phyloP scores from a whole-genome alignment of 2,888 invertebrate genomes.

The Bellardia bayeri region DNA sequence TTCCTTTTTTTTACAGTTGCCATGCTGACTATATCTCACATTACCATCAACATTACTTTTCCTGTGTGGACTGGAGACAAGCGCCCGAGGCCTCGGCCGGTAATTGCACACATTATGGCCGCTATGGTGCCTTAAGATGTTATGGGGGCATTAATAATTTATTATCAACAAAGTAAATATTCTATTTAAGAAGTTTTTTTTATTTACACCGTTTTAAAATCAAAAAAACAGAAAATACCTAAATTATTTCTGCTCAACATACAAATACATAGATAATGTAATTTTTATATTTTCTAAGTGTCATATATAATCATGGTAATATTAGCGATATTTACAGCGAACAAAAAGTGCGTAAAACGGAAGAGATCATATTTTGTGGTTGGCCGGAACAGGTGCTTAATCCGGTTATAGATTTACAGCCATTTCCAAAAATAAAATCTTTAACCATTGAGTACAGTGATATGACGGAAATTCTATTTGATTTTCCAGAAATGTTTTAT shows the following conservation, averaged over 20 bases:
- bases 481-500: slow-evolving; percentile 81
- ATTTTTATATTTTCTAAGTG: background rate
- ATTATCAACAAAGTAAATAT: slow-evolving; percentile 76
- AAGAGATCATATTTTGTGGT: slow-evolving; percentile 81
- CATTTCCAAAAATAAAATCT: slow-evolving; percentile 80
- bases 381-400: slow-evolving; percentile 81
- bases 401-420: slow-evolving; percentile 78
- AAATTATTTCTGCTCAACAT: background rate
- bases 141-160: slow-evolving; percentile 82
- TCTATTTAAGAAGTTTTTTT: background rate
- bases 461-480: slow-evolving; percentile 79
- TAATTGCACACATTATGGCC: slow-evolving; percentile 79
- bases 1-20: background rate
- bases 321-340: slow-evolving; percentile 69
- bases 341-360: slow-evolving; percentile 75
- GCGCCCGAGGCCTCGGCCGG: slow-evolving; percentile 79
- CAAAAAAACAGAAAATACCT: background rate
- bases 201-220: no score
- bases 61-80: slow-evolving; percentile 80
- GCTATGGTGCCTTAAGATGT: slow-evolving; percentile 79
- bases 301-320: background rate
- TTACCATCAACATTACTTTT: slow-evolving; percentile 74
- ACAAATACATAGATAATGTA: background rate
- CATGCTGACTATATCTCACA: slow-evolving; percentile 74
- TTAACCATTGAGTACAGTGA: slow-evolving; percentile 82